A percentile compares a stretch with the other conserved stretches of the same genome.
phyloP scores from a whole-genome alignment of 2,888 invertebrate genomes.

The Hololepta plana region DNA sequence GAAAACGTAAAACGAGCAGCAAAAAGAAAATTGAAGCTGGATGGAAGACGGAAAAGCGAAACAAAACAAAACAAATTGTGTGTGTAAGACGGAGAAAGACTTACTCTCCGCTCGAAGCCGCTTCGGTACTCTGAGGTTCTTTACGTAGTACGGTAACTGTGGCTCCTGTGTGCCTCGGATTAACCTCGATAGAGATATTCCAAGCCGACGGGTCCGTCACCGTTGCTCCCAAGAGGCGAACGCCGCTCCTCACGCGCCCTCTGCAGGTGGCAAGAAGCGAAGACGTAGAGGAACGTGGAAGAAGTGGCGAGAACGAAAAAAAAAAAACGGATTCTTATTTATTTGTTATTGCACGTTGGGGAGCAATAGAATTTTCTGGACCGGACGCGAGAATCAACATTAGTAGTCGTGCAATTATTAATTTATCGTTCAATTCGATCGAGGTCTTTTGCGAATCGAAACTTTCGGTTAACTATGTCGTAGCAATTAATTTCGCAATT shows the following conservation, averaged over 20 bases:
- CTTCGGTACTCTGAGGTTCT: slow-evolving; percentile 27
- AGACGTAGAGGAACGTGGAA: too few relatives aligned
- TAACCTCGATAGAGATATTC: slow-evolving; percentile 77
- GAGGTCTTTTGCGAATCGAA: too few relatives aligned
- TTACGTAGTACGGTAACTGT: slow-evolving; percentile 71
- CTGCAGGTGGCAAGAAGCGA: slow-evolving; percentile 40
- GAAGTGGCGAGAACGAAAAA: too few relatives aligned
- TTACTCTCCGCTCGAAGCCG: slow-evolving; percentile 10
- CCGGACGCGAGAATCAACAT: too few relatives aligned
- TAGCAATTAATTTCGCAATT: too few relatives aligned
- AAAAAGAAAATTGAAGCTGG: slow-evolving; percentile 1
- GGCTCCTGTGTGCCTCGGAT: slow-evolving; percentile 71
- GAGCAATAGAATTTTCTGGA: too few relatives aligned
- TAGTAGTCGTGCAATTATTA: too few relatives aligned
- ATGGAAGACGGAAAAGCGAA: slow-evolving; percentile 1
- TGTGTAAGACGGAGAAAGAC: too few relatives aligned
- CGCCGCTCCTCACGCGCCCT: slow-evolving; percentile 76
- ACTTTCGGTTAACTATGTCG: too few relatives aligned
- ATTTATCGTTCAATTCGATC: too few relatives aligned
- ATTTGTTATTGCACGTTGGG: neutral
- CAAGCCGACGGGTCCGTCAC: slow-evolving; percentile 40
- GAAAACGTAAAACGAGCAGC: neutral
- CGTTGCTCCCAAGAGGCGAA: slow-evolving; percentile 69
- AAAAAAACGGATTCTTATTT: slow-evolving; percentile 1
- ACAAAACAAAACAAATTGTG: too few relatives aligned